Evolutionary conservation across 2,113 vertebrate species (phyloP).

Genomic region (Eptesicus fuscus): DNA sequence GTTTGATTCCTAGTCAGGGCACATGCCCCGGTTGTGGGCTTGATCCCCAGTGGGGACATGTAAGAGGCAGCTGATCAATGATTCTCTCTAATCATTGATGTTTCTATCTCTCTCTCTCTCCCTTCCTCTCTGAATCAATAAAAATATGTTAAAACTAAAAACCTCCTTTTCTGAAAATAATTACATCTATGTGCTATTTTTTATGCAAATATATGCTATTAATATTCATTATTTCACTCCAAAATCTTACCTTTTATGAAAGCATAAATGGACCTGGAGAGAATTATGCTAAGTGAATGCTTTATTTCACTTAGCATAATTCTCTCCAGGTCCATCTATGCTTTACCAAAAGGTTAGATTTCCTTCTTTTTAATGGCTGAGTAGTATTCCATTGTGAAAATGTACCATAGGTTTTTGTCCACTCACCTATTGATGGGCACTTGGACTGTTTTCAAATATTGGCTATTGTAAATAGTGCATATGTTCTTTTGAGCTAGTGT

Average conservation of each 20-base stretch:
- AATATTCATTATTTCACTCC: conserved; percentile 9
- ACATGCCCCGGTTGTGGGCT: no score
- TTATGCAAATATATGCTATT: neutral
- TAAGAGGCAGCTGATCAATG: no score
- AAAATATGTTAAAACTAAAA: no score
- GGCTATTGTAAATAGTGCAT: neutral
- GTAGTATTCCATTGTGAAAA: neutral
- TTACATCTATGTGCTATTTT: neutral
- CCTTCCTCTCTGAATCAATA: no score
- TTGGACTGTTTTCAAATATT: neutral
- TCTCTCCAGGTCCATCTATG: neutral
- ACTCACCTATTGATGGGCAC: neutral
- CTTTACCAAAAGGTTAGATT: neutral
- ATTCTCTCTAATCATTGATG: no score
- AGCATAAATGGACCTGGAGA: no score
- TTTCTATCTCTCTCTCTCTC: no score
- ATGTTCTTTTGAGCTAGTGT: neutral
- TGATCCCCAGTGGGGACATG: no score
- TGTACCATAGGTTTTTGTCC: neutral
- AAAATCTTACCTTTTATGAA: no score
- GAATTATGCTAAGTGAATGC: no score
- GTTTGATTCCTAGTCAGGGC: no score
- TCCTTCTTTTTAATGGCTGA: neutral
- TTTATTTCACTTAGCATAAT: neutral
- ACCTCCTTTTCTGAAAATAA: conserved; percentile 25